These are phyloP conservation scores for Drosophila suzukii DNA, from an alignment of 1,140 invertebrate species.

Conservation along the genomic window DNA sequence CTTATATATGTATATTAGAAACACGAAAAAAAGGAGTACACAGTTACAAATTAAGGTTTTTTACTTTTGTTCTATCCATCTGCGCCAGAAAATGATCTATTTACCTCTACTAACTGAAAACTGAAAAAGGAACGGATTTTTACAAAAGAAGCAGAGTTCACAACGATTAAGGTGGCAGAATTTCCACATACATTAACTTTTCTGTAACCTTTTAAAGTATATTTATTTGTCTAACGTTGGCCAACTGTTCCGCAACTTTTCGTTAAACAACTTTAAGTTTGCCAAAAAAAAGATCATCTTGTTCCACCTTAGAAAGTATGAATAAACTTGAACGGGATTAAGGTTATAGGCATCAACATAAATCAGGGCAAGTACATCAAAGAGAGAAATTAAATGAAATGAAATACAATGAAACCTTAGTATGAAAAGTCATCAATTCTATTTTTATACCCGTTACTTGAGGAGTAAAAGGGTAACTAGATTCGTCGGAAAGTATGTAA, in stretches of 20 bases:
- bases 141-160: neutral
- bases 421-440: no score
- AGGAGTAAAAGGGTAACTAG: no score
- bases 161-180: conserved; percentile 10
- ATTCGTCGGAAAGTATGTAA: no score
- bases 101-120: neutral
- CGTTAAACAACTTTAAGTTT: neutral
- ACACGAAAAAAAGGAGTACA: conserved; percentile 2
- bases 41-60: neutral
- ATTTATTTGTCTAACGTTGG: neutral
- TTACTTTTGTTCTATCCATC: neutral
- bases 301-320: neutral
- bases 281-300: neutral
- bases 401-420: no score
- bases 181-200: conserved; percentile 2
- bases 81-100: neutral
- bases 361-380: no score
- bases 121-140: neutral
- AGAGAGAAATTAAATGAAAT: no score
- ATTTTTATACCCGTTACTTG: no score
- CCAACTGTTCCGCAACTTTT: conserved; percentile 3
- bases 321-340: neutral
- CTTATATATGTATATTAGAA: neutral
- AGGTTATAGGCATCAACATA: no score
- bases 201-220: neutral